Evolutionary conservation across 1,140 invertebrate genomes (phyloP).

Genomic region (Trichoplusia ni): DNA sequence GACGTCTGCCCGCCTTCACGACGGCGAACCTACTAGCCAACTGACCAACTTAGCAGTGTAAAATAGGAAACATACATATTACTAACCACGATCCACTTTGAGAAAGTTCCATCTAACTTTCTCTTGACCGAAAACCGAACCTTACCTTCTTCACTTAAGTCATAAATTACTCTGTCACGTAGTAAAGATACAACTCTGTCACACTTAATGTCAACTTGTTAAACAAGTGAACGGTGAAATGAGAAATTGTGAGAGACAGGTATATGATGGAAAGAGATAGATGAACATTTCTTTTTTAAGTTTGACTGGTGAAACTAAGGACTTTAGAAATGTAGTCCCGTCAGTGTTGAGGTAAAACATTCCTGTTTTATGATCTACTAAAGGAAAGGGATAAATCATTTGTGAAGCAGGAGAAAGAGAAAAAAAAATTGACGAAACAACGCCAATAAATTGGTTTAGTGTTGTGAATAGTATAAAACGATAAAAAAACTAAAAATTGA

Average conservation of each 20-base stretch:
- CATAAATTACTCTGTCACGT: not conserved
- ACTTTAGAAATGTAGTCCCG: constrained; percentile 26
- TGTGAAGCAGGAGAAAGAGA: too few species aligned
- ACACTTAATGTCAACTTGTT: constrained; percentile 57
- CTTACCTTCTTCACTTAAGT: not conserved
- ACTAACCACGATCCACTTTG: constrained; percentile 44
- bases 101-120: constrained; percentile 52
- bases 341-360: constrained; percentile 1
- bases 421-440: too few species aligned
- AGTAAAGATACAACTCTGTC: constrained; percentile 44
- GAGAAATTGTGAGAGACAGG: constrained; percentile 74
- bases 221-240: constrained; percentile 81
- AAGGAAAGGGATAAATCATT: too few species aligned
- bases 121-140: not conserved
- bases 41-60: constrained; percentile 77
- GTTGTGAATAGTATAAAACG: too few species aligned
- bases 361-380: not conserved
- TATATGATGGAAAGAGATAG: constrained; percentile 57
- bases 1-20: constrained; percentile 54
- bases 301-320: constrained; percentile 43
- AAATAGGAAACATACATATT: constrained; percentile 80
- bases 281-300: constrained; percentile 69
- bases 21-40: constrained; percentile 74
- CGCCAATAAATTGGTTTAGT: too few species aligned
- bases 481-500: too few species aligned